Evolutionary conservation across 2,113 vertebrate species (phyloP), one percentile per base, ranked within the genome.

Genomic region (Henicopernis longicauda): DNA sequence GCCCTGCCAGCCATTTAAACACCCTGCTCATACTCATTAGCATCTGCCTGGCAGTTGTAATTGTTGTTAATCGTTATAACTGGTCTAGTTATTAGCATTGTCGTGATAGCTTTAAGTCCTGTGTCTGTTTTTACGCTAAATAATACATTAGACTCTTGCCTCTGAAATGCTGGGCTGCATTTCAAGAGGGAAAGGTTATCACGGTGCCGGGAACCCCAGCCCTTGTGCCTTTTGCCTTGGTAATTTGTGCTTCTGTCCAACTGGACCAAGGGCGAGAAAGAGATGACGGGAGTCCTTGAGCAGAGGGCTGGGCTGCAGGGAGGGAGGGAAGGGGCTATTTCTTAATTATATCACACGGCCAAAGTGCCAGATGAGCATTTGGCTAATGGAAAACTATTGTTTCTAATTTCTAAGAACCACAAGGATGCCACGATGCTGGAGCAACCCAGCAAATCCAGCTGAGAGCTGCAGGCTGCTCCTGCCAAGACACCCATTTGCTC

Each of bases 51-150:
- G 80, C 86, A 84, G 90, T 25, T 29, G 44, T 96, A 94, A 95
- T 96, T 94, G 96, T 78, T 93, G 96, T 93, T 97, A 97, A 97
- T 97, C n/a, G 89, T 96, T 97, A 63, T 69, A 95, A 97, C 97
- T 58, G 96, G 94, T 94, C 97, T 89, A 57, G 94, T 97, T 95
- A 95, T 96, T 84, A 97, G 94, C 91, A 26, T 70, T 85, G 89
- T 89, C 91, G 11, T 90, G 90, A 96, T 92, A n/a, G 97, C 97
- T 98, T 59, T 54, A 71, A 94, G 94, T 85, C 93, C 96, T 92
- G 92, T 83, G 86, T 95, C 97, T 95, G 96, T 95, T 97, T 61
- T 89, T 79, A 74, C 89, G 29, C 97, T 92, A 89, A 96, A 93
- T 40, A 44, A 77, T 83, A n/a, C 34, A 84, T 96, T 77, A 92